Conservation (phyloP, 2,113 vertebrate genomes). For the Steatornis caripensis region DNA sequence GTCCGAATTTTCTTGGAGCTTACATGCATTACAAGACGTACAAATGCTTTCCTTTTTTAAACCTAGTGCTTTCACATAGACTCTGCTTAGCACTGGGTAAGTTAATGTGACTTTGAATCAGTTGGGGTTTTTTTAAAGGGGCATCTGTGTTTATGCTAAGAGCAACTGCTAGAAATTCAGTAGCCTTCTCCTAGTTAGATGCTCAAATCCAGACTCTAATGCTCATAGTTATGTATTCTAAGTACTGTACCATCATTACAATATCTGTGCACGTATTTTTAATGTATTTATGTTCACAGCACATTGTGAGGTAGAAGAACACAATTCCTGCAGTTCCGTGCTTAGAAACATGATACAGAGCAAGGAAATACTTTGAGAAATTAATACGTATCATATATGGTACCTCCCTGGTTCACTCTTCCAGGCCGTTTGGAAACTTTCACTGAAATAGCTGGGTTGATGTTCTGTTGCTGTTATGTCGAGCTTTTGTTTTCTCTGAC, state of each 20-base stretch:
- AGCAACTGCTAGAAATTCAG: background rate
- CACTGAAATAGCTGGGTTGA: background rate
- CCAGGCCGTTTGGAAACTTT: background rate
- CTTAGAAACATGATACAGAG: background rate
- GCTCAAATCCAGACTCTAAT: background rate
- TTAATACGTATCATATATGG: accelerated
- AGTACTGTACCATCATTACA: background rate
- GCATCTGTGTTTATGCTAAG: background rate
- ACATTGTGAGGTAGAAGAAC: background rate
- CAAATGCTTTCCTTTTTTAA: background rate
- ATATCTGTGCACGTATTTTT: background rate
- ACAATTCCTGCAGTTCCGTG: background rate
- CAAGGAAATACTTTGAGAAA: background rate
- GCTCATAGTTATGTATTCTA: background rate
- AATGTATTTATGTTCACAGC: background rate
- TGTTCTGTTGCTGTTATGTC: background rate
- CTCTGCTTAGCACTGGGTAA: background rate
- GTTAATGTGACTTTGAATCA: background rate
- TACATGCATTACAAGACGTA: background rate
- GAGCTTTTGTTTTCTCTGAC: background rate
- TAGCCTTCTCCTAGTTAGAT: background rate
- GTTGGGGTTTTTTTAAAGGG: background rate
- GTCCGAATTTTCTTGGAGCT: background rate
- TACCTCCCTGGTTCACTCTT: background rate
- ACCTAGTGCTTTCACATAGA: background rate